Evolutionary conservation across 2,113 vertebrate genomes (phyloP).

Genomic region (Corvus hawaiiensis): DNA sequence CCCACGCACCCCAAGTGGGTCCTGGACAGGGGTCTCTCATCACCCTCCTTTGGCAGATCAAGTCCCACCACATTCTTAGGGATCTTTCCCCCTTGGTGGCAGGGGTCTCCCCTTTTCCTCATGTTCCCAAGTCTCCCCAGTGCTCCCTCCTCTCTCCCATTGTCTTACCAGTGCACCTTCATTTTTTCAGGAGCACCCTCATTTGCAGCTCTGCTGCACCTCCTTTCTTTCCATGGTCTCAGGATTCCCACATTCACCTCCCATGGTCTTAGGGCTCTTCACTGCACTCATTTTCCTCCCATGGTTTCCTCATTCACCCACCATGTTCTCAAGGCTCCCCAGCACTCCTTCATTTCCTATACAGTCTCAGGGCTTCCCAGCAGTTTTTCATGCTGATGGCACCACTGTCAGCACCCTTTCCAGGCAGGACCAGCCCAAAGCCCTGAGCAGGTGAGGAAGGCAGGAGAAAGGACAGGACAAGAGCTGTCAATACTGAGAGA

Average conservation of each 20-base stretch:
- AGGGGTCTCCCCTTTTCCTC: neutral
- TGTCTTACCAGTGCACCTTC: neutral
- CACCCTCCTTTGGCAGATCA: neutral
- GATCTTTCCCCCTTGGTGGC: neutral
- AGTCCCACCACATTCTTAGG: neutral
- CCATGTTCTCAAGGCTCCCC: neutral
- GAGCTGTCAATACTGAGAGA: neutral
- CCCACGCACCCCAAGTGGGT: rapidly evolving
- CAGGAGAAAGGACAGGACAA: neutral
- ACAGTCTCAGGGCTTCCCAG: neutral
- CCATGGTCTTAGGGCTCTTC: neutral
- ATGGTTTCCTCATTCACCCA: neutral
- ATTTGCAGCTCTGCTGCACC: neutral
- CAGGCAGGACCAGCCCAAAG: neutral
- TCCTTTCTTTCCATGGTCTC: neutral
- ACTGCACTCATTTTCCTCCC: neutral
- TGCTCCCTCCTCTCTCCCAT: neutral
- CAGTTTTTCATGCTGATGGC: neutral
- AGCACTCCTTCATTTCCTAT: neutral
- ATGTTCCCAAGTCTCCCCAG: neutral
- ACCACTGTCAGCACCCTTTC: neutral
- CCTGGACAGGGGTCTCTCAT: neutral
- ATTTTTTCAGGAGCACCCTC: neutral
- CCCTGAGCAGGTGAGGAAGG: neutral
- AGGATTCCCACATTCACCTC: neutral